Evolutionary conservation across 2,888 invertebrate species (phyloP).

Genomic region (Himalopsyche kuldschensis): DNA sequence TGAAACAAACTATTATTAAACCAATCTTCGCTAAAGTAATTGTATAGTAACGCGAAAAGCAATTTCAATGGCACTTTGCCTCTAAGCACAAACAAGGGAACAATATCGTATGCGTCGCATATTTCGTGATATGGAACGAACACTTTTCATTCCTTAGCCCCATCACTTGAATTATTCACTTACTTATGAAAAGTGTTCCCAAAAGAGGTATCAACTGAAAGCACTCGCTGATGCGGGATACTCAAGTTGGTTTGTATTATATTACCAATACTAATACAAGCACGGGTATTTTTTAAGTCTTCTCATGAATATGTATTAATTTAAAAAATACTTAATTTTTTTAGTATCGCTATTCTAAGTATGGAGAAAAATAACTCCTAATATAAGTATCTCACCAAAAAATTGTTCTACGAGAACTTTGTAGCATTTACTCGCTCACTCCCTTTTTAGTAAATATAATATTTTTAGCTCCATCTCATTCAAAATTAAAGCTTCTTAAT

Average conservation of each 20-base stretch:
- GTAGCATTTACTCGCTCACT: no score
- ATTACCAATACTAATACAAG: not conserved
- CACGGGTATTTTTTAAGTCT: not conserved
- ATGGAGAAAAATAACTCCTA: no score
- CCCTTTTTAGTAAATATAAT: no score
- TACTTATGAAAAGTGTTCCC: constrained; percentile 14
- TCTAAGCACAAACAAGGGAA: constrained; percentile 17
- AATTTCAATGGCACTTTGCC: not conserved
- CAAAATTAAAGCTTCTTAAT: no score
- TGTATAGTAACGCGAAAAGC: not conserved
- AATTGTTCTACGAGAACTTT: no score
- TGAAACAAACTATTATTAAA: not conserved
- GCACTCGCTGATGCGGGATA: not conserved
- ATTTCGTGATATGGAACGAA: constrained; percentile 10
- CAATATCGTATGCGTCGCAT: constrained; percentile 14
- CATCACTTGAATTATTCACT: constrained; percentile 19
- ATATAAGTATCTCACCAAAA: no score
- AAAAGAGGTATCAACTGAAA: constrained; percentile 8
- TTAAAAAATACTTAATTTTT: no score
- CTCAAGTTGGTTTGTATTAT: not conserved
- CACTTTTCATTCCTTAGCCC: constrained; percentile 17
- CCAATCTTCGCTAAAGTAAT: not conserved
- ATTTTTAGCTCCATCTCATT: no score
- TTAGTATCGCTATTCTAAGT: no score
- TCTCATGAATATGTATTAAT: no score